Evolutionary conservation across 2,113 vertebrate genomes (phyloP), one percentile per base, ranked within the genome.

Genomic region (Loxodonta africana): DNA sequence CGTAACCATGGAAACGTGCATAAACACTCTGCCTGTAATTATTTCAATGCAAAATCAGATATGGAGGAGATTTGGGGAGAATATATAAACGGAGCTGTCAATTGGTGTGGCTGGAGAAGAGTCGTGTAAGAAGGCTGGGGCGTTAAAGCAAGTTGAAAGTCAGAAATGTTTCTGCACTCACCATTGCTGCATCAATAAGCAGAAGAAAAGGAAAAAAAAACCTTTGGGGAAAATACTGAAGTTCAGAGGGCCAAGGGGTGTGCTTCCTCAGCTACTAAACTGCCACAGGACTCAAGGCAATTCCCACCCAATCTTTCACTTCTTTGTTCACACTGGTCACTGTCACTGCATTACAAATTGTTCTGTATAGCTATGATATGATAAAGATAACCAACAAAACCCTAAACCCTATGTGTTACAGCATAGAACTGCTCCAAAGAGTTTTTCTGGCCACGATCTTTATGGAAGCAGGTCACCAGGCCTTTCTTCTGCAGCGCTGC

Each of bases 1-100:
- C 80, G 96, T 98, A 41, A 86, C 98, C 94, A 98, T 98, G 96
- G 97, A 97, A 74, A 98, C 76, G 10, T 95, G 84, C 88, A 97
- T 97, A 96, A 97, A 96, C 90, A 90, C 92, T 88, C 86, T 93
- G 93, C 95, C 80, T 92, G 62, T 85, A 74, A 95, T 87, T 65
- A 86, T 96, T 91, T 97, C 89, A 69, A 81, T 89, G 94, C 92
- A 90, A 78, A 97, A 97, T 95, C 82, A 95, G 86, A 97, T 90
- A 92, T n/a, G 83, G 67, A 95, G 60, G 74, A 63, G 93, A 95
- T 76, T 82, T 92, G 74, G 74, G 83, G 67, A 97, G 37, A 46
- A 65, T 92, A 11, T 73, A 95, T 80, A 95, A 94, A 85, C 74
- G 62, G 74, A 95, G 71, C 15, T 77, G 28, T 60, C 81, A 87